These are phyloP conservation scores for Bothrops jararaca DNA, from an alignment of 2,113 vertebrate genomes.

Conservation along the genomic window DNA sequence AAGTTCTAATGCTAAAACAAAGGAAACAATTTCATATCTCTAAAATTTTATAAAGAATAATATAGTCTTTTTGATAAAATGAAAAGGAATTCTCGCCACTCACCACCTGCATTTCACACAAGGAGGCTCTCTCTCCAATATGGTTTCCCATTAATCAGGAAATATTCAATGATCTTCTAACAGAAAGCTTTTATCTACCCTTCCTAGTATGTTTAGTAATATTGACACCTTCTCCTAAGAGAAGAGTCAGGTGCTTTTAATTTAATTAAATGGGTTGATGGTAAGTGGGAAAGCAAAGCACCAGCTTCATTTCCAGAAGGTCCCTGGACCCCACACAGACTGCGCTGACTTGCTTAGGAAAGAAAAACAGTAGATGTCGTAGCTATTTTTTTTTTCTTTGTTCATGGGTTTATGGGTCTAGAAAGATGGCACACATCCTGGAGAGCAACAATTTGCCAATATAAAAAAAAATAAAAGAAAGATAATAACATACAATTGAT, in stretches of 20 bases:
- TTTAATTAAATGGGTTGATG: neutral
- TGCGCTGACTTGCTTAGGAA: neutral
- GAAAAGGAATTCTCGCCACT: neutral
- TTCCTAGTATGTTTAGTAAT: neutral
- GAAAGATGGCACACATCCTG: neutral
- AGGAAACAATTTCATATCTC: neutral
- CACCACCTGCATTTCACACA: too few relatives aligned
- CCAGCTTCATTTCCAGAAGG: neutral
- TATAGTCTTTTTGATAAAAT: neutral
- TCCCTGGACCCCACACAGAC: neutral
- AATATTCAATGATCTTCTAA: neutral
- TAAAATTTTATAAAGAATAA: neutral
- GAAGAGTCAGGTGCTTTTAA: neutral
- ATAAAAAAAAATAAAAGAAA: neutral
- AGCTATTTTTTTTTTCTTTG: neutral
- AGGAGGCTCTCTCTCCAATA: neutral
- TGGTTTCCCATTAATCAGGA: neutral
- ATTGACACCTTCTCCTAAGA: neutral
- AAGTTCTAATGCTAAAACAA: slow-evolving; percentile 13
- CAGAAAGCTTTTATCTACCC: neutral
- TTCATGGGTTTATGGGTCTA: neutral
- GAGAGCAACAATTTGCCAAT: neutral
- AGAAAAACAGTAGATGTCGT: neutral
- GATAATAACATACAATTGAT: neutral
- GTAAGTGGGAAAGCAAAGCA: neutral